Evolutionary conservation across 2,888 invertebrate species (phyloP).

Genomic region (Leptinotarsa rubiginosa): DNA sequence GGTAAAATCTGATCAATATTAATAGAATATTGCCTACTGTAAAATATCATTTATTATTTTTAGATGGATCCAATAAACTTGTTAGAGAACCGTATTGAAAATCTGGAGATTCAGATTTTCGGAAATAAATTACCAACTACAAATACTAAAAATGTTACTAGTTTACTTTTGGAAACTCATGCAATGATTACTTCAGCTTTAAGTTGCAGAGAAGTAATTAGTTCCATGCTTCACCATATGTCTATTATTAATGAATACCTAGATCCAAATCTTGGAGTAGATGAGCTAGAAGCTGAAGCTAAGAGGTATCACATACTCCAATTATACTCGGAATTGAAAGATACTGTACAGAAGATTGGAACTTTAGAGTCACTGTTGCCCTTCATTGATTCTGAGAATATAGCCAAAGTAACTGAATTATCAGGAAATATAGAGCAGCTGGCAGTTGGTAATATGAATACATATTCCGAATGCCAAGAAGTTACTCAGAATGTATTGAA

Average conservation of each 20-base stretch:
- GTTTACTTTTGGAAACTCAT: slow-evolving; percentile 66
- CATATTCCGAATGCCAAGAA: slow-evolving; percentile 63
- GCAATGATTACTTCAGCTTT: slow-evolving; percentile 68
- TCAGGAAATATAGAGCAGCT: slow-evolving; percentile 64
- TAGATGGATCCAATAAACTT: slow-evolving; percentile 59
- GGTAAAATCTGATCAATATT: neutral
- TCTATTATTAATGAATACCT: slow-evolving; percentile 67
- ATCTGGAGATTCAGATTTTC: slow-evolving; percentile 66
- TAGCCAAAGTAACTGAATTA: slow-evolving; percentile 65
- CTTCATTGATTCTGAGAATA: slow-evolving; percentile 64
- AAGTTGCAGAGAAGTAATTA: slow-evolving; percentile 68
- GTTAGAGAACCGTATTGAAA: slow-evolving; percentile 66
- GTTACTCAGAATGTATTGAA: slow-evolving; percentile 63
- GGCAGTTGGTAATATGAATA: slow-evolving; percentile 62
- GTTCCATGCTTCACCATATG: slow-evolving; percentile 65
- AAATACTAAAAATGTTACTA: slow-evolving; percentile 62
- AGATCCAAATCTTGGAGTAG: slow-evolving; percentile 65
- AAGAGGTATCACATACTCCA: slow-evolving; percentile 67
- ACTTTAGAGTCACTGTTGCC: slow-evolving; percentile 64
- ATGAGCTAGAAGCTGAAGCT: slow-evolving; percentile 65
- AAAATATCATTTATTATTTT: neutral
- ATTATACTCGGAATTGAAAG: slow-evolving; percentile 65
- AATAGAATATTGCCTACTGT: too few species aligned
- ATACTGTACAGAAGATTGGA: slow-evolving; percentile 61
- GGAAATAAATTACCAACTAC: slow-evolving; percentile 53